Evolutionary conservation across 2,113 vertebrate genomes (phyloP), one percentile per base, ranked within the genome.

Genomic region (Hippoglossus stenolepis): DNA sequence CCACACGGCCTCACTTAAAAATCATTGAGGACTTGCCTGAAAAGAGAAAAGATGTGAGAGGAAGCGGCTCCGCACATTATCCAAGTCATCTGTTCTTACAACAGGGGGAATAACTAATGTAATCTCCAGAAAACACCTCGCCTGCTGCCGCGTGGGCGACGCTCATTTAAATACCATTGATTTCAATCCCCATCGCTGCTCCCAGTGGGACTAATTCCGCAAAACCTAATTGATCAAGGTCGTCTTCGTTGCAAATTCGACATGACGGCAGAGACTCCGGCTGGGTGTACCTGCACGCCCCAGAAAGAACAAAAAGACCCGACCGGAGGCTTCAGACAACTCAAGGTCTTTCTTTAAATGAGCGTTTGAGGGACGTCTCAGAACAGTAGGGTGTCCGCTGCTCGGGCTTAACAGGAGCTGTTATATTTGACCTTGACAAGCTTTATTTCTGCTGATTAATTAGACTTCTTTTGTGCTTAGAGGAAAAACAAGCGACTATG

Each of bases 161-260:
- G 63, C 76, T 88, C 83, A 90, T 92, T 93, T 92, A 78, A 90
- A 90, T 83, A 80, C 28, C 77, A 90, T 90, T 90, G 90, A 94
- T 93, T 91, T 85, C 26, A 68, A 31, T 67, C 80, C 82, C 56
- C 45, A 74, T 79, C 60, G 59, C 58, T 28, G 80, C 86, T 81
- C 85, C 63, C 35, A 6, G 17, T 43, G 87, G 88, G 86, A 77
- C 80, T 77, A 71, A 85, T 90, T 86, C 83, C 72, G 85, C 54
- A 10, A 31, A 82, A 83, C 73, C 70, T 87, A 89, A 91, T 91
- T 89, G 80, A 91, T 91, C 87, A 53, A 59, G 77, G 75, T 76
- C 54, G 53, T 90, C 75, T 83, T 84, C 67, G 73, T 77, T 65
- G 70, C 70, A 84, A 79, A 89, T 87, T 85, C 77, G 74, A 89